Base-by-base conservation (phyloP, 2,113 vertebrate species). In the Bubo bubo region DNA sequence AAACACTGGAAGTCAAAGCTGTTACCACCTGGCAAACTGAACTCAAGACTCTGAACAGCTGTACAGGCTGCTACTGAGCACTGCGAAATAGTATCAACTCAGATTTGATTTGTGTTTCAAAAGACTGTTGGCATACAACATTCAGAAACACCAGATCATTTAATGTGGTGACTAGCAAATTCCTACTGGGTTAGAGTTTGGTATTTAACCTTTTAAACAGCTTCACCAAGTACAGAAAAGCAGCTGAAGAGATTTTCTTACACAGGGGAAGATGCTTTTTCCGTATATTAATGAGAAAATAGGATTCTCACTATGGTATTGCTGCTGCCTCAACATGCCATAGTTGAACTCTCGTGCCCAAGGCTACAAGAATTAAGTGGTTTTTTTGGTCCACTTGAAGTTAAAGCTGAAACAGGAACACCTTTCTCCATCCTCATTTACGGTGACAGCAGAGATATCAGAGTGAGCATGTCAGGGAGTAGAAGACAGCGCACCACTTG, bases 401-500 rank as follows among this genome's bases (percentile, higher is more conserved):
- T 73, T 37, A 62, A 75, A 85, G 35, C 50, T 73, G 55, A 77
- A 86, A 75, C 6, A 68, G 60, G 64, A 87, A n/a, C 24, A 56
- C 37, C 28, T 50, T 82, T 64, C 41, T 80, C 37, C 45, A 59
- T 72, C 32, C n/a, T 56, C 35, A 56, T 56, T 86, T 83, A 43
- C 0, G 1, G 30, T 39, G 56, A 73, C 3, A 14, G 58, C 66
- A 88, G 72, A 43, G 56, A 28, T 68, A 64, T 64, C 6, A 3
- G 34, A 27, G 41, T 35, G 41, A 55, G 45, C 10, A 3, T 5
- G 6, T 63, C 35, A 39, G 50, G 52, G 56, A 86, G 84, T 1
- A 22, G 87, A 47, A 6, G 7, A 75, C 47, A 67, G 32, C 5
- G 2, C 22, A 34, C 17, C 0, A 0, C 41, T 81, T 68, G 63